Conservation (phyloP, 2,797 vertebrate species). For the Lithobates pipiens region DNA sequence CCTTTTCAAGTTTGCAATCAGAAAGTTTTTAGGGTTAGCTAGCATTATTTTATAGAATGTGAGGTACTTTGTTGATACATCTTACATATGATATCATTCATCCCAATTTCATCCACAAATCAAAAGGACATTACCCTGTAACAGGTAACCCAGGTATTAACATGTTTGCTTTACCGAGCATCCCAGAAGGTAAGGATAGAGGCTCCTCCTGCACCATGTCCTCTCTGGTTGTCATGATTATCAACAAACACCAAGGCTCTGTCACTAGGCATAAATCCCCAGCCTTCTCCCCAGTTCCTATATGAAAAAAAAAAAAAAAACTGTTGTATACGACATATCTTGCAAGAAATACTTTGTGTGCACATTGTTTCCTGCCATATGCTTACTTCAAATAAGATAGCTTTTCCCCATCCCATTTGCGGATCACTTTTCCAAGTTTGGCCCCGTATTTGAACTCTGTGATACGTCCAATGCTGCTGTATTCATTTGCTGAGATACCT, state of each 20-base stretch:
- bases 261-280: slow-evolving; percentile 85
- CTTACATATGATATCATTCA: too few species aligned
- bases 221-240: slow-evolving; percentile 95
- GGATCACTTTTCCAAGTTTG: slow-evolving; percentile 85
- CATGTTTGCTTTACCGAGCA: slow-evolving; percentile 72
- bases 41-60: too few species aligned
- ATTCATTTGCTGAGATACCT: slow-evolving; percentile 76
- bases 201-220: slow-evolving; percentile 87
- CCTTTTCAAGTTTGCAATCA: too few species aligned
- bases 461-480: slow-evolving; percentile 84
- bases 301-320: neutral
- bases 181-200: slow-evolving; percentile 93
- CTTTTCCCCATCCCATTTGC: slow-evolving; percentile 89
- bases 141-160: neutral
- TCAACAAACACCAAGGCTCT: slow-evolving; percentile 90
- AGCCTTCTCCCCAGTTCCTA: slow-evolving; percentile 95
- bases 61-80: too few species aligned
- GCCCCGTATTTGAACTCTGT: slow-evolving; percentile 93
- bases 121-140: too few species aligned
- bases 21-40: too few species aligned
- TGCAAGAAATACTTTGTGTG: neutral
- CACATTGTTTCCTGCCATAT: neutral
- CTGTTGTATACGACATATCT: neutral
- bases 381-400: slow-evolving; percentile 85
- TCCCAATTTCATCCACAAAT: too few species aligned